Evolutionary conservation across 2,888 invertebrate genomes (phyloP).

Genomic region (Yponomeuta evonymella): DNA sequence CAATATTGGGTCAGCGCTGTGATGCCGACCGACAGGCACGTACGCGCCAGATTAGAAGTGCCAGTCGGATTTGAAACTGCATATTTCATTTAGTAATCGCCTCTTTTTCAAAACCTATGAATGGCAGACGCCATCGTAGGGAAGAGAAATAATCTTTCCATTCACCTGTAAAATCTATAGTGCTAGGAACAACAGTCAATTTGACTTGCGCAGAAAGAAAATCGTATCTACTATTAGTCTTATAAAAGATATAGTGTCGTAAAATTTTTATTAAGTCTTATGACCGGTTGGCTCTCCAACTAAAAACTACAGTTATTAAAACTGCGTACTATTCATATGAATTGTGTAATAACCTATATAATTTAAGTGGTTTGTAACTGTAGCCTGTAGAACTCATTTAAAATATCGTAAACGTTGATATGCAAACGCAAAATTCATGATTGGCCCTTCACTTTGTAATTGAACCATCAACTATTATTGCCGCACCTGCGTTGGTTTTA

Average conservation of each 20-base stretch:
- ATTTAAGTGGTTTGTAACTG: neutral
- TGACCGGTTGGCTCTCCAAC: slow-evolving; percentile 19
- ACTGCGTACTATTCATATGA: neutral
- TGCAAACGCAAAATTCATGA: slow-evolving; percentile 22
- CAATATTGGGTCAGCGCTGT: slow-evolving; percentile 12
- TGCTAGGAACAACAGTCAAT: neutral
- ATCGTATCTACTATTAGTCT: no score
- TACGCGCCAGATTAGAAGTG: neutral
- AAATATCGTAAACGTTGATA: neutral
- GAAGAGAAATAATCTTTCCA: neutral
- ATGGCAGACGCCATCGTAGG: neutral
- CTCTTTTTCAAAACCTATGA: neutral
- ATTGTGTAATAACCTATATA: neutral
- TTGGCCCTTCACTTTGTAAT: slow-evolving; percentile 32
- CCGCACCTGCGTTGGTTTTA: neutral
- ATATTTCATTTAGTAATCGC: neutral
- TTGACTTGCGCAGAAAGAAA: neutral
- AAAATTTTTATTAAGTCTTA: slow-evolving; percentile 31
- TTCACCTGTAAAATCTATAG: neutral
- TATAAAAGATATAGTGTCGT: no score
- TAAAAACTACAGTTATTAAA: neutral
- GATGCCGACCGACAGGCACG: neutral
- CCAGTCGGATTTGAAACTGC: neutral
- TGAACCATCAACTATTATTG: slow-evolving; percentile 31
- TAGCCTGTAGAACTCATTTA: neutral